Conservation (phyloP, 2,113 vertebrate species). For the Polypterus bichir region DNA sequence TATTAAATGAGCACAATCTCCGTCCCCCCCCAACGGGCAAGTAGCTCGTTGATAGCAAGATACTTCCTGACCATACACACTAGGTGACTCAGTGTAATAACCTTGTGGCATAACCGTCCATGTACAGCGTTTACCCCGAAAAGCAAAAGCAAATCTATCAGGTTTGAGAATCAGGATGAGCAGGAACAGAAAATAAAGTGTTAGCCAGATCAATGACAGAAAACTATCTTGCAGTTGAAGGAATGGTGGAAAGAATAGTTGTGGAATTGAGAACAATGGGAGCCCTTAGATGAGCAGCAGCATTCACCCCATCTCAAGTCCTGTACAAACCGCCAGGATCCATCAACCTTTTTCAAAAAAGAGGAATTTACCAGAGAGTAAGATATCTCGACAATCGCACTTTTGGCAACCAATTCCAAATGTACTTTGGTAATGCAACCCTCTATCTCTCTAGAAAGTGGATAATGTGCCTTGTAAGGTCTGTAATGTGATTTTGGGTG, state of each 20-base stretch:
- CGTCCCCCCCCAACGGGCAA: background rate
- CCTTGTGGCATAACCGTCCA: background rate
- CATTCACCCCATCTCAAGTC: background rate
- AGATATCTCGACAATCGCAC: background rate
- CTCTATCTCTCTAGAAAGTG: background rate
- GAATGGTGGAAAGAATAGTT: background rate
- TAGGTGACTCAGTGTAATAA: background rate
- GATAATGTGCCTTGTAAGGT: background rate
- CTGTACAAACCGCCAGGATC: background rate
- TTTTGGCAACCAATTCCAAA: background rate
- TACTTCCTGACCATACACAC: background rate
- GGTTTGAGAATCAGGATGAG: background rate
- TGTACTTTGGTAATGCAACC: background rate
- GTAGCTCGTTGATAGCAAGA: too few species aligned
- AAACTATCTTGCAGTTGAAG: background rate
- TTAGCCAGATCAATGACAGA: slow-evolving; percentile 8
- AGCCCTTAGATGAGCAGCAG: background rate
- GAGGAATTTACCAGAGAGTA: background rate
- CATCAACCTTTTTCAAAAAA: background rate
- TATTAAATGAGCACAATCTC: background rate
- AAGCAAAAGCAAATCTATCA: slow-evolving; percentile 12
- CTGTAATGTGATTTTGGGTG: background rate
- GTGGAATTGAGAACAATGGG: background rate
- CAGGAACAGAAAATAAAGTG: slow-evolving; percentile 14
- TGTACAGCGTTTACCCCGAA: background rate